phyloP scores from a whole-genome alignment of 2,797 vertebrate species.

The Clarias platycephalus region DNA sequence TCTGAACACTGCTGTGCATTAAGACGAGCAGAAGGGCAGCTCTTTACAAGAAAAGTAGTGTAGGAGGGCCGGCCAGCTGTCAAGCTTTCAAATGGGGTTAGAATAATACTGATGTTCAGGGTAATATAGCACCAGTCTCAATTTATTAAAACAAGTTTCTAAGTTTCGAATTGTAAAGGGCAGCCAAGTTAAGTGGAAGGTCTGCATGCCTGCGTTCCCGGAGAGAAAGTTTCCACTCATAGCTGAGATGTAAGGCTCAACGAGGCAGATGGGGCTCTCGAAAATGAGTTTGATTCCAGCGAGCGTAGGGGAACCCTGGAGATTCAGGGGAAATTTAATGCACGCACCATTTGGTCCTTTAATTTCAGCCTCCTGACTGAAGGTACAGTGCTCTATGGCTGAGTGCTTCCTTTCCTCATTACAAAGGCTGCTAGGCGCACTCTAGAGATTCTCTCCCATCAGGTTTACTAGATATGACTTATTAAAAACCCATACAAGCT shows the following conservation, averaged over 20 bases:
- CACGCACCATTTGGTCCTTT: constrained; percentile 75
- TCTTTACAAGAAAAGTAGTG: constrained; percentile 37
- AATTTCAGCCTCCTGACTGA: constrained; percentile 76
- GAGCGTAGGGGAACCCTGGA: constrained; percentile 65
- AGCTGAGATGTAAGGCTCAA: constrained; percentile 32
- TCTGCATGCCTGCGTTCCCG: constrained; percentile 15
- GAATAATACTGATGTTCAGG: constrained; percentile 39
- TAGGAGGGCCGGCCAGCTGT: constrained; percentile 35
- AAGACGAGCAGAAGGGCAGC: constrained; percentile 18
- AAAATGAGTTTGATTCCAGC: constrained; percentile 64
- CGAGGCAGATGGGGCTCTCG: constrained; percentile 50
- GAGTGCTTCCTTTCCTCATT: constrained; percentile 76
- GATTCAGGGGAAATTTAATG: constrained; percentile 71
- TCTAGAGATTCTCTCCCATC: constrained; percentile 69
- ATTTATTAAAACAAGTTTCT: constrained; percentile 36
- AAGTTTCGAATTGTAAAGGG: constrained; percentile 36
- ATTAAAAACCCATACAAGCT: constrained; percentile 62
- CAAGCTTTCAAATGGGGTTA: constrained; percentile 24
- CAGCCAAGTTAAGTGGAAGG: constrained; percentile 45
- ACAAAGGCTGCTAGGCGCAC: constrained; percentile 76
- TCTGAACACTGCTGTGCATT: constrained; percentile 6
- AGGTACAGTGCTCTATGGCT: constrained; percentile 68
- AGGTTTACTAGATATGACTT: constrained; percentile 70
- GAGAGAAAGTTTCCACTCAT: constrained; percentile 37
- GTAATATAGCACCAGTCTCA: constrained; percentile 33